Conservation (phyloP, 2,888 invertebrate genomes). For the Blastobasis lacticolella region DNA sequence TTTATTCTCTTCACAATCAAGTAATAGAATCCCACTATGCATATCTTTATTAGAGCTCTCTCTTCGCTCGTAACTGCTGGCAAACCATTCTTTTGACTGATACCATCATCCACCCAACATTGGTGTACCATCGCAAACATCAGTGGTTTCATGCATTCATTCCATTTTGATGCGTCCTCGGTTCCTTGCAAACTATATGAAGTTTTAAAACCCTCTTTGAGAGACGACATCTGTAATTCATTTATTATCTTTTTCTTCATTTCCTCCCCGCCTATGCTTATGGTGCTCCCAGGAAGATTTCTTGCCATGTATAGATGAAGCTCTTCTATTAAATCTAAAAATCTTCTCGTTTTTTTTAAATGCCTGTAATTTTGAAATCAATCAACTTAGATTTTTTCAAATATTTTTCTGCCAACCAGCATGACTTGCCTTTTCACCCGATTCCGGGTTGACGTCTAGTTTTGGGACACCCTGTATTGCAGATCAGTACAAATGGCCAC, state of each 20-base stretch:
- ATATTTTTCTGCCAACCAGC: no score
- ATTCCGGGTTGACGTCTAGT: no score
- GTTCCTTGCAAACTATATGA: background rate
- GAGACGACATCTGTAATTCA: slow-evolving; percentile 3
- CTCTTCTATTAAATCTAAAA: background rate
- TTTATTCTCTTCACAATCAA: background rate
- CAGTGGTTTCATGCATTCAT: slow-evolving; percentile 1
- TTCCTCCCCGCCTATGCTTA: background rate
- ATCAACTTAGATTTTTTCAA: no score
- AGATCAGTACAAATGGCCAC: no score
- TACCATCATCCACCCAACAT: background rate
- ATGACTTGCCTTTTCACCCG: no score
- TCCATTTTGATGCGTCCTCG: slow-evolving; percentile 1
- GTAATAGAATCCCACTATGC: no score
- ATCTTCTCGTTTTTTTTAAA: no score
- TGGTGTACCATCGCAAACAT: background rate
- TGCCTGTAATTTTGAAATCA: no score
- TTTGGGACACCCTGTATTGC: no score
- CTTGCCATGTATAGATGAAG: background rate
- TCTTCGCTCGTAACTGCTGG: no score
- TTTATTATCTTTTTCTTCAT: background rate
- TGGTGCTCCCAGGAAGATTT: background rate
- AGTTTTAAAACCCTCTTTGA: background rate
- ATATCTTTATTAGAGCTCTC: no score
- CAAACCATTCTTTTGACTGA: no score